Percentiles rank a stretch among this genome's conserved stretches.
These are phyloP conservation scores for Mastomys natalensis DNA, from an alignment of 2,113 vertebrate species.

Conservation along the genomic window DNA sequence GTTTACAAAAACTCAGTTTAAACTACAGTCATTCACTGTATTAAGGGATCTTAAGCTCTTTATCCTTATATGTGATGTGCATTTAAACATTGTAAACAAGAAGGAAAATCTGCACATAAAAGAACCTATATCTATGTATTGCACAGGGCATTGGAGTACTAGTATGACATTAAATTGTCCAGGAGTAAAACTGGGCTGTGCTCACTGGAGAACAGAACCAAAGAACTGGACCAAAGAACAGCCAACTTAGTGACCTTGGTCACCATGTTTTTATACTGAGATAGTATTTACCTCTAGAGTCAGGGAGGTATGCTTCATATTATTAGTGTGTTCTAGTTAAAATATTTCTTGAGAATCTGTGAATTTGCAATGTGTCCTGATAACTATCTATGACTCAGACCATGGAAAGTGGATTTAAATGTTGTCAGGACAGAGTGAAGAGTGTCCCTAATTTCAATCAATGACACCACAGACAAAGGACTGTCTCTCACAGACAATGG, in stretches of 20 bases:
- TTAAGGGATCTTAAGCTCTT: conserved; percentile 73
- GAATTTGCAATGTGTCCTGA: neutral
- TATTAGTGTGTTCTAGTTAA: neutral
- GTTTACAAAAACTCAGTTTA: conserved; percentile 83
- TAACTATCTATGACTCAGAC: neutral
- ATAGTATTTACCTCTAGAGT: conserved; percentile 58
- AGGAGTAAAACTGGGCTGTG: conserved; percentile 44
- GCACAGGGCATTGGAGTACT: conserved; percentile 51
- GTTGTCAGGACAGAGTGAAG: neutral
- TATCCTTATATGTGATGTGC: conserved; percentile 59
- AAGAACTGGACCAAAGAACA: neutral
- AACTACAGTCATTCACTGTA: conserved; percentile 41
- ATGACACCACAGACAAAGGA: neutral
- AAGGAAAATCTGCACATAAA: neutral
- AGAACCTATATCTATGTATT: conserved; percentile 40
- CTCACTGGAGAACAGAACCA: conserved; percentile 30
- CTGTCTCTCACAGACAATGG: neutral
- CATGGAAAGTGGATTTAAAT: neutral
- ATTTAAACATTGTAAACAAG: conserved; percentile 63
- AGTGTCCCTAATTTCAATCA: neutral
- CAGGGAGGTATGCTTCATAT: neutral
- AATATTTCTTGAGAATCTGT: conserved; percentile 40
- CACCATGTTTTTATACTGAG: neutral
- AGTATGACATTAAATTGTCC: neutral
- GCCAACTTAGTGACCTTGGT: conserved; percentile 25